Evolutionary conservation across 2,888 invertebrate genomes (phyloP).

Genomic region (Yponomeuta evonymella): DNA sequence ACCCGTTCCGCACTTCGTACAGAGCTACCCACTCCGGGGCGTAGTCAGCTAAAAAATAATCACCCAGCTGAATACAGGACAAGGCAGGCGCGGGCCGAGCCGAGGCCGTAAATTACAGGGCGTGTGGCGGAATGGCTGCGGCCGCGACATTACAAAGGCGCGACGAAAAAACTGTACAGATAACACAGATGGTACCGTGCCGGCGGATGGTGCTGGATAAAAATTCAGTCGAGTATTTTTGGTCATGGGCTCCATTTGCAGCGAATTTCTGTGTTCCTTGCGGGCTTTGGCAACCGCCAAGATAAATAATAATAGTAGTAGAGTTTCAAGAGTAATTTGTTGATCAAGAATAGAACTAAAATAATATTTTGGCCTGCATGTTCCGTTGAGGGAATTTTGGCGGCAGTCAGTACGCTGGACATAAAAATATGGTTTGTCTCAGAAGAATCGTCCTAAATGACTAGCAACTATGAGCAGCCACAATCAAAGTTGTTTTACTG

Average conservation of each 20-base stretch:
- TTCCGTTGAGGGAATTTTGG: too few species aligned
- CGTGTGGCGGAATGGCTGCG: constrained; percentile 34
- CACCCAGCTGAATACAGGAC: too few species aligned
- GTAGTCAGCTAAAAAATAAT: constrained; percentile 1
- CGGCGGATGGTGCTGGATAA: background rate
- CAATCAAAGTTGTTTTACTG: too few species aligned
- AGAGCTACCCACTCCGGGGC: background rate
- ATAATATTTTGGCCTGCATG: too few species aligned
- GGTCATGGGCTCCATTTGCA: background rate
- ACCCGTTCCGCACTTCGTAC: too few species aligned
- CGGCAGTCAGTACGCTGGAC: too few species aligned
- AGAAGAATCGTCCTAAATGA: too few species aligned
- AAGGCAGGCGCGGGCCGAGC: constrained; percentile 4
- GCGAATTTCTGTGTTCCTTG: background rate
- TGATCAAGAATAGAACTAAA: too few species aligned
- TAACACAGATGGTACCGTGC: background rate
- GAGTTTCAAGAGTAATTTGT: too few species aligned
- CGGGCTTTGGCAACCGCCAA: background rate
- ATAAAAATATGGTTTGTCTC: too few species aligned
- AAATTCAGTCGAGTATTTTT: background rate
- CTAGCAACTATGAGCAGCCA: too few species aligned
- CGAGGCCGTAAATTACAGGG: constrained; percentile 15
- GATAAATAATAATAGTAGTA: background rate
- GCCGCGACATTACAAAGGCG: constrained; percentile 61
- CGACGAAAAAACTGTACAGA: constrained; percentile 55